phyloP scores from a whole-genome alignment of 2,797 vertebrate species.

The Artibeus lituratus region DNA sequence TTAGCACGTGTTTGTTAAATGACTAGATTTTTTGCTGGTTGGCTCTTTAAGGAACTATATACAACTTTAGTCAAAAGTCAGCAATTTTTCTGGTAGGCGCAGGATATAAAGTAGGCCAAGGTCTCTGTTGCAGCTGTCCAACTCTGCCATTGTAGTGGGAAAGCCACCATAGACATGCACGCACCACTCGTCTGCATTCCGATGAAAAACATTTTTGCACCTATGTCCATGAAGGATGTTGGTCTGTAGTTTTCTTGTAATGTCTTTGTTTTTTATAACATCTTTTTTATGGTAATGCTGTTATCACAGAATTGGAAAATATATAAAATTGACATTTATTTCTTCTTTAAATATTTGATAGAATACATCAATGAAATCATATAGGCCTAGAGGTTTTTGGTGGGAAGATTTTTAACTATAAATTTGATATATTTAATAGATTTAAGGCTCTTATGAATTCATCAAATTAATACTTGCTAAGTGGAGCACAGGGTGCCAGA shows the following conservation, averaged over 20 bases:
- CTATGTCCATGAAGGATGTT: not conserved
- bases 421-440: not conserved
- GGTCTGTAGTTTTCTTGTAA: not conserved
- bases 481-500: not conserved
- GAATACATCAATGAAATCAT: not conserved
- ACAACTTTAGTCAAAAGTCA: not conserved
- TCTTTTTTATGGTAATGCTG: not conserved
- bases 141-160: not conserved
- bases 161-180: not conserved
- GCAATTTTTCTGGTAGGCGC: not conserved
- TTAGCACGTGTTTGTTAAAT: not conserved
- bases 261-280: not conserved
- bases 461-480: not conserved
- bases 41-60: not conserved
- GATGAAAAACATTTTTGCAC: not conserved
- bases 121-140: not conserved
- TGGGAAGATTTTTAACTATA: not conserved
- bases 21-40: not conserved
- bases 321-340: not conserved
- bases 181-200: not conserved
- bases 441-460: not conserved
- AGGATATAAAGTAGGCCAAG: not conserved
- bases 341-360: not conserved
- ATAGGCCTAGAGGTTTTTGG: not conserved
- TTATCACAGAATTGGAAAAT: not conserved